phyloP scores from a whole-genome alignment of 1,140 invertebrate genomes.

The Macrobrachium rosenbergii region DNA sequence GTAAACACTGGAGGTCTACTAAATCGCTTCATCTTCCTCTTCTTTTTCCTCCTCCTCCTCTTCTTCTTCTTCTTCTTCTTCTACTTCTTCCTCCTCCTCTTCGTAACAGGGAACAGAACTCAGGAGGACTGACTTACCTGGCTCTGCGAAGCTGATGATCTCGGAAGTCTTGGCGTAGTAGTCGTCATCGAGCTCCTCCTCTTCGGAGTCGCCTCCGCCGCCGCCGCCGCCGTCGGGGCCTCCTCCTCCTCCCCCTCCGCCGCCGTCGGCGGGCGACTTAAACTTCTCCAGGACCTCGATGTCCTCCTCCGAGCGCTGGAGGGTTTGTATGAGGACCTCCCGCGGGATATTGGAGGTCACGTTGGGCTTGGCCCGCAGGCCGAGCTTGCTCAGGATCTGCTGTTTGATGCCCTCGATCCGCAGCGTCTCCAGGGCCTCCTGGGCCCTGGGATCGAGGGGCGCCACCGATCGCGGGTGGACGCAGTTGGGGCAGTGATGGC shows the following conservation, averaged over 20 bases:
- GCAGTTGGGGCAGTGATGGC: conserved; percentile 63
- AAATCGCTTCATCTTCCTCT: neutral
- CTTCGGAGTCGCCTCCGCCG: conserved; percentile 64
- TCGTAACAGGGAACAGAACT: neutral
- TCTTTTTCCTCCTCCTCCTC: neutral
- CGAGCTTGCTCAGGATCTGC: conserved; percentile 82
- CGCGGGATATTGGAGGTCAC: conserved; percentile 77
- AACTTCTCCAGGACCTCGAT: conserved; percentile 66
- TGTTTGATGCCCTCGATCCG: conserved; percentile 82
- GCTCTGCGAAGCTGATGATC: conserved; percentile 85
- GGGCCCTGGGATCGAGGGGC: conserved; percentile 41
- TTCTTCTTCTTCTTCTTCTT: neutral
- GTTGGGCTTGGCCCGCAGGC: conserved; percentile 79
- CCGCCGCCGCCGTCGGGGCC: too few relatives aligned
- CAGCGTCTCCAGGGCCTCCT: conserved; percentile 72
- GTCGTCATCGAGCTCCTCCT: conserved; percentile 74
- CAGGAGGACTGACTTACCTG: conserved; percentile 75
- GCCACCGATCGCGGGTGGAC: conserved; percentile 44
- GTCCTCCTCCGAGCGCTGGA: conserved; percentile 76
- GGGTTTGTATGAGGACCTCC: conserved; percentile 79
- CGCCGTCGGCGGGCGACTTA: conserved; percentile 59
- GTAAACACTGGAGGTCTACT: too few relatives aligned
- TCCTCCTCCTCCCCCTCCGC: conserved; percentile 67
- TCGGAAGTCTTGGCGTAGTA: conserved; percentile 84
- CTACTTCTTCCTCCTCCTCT: neutral